Percentiles rank a stretch among this genome's conserved stretches.
Evolutionary conservation across 2,113 vertebrate genomes (phyloP).

Genomic region (Cricetomys ansorgei): DNA sequence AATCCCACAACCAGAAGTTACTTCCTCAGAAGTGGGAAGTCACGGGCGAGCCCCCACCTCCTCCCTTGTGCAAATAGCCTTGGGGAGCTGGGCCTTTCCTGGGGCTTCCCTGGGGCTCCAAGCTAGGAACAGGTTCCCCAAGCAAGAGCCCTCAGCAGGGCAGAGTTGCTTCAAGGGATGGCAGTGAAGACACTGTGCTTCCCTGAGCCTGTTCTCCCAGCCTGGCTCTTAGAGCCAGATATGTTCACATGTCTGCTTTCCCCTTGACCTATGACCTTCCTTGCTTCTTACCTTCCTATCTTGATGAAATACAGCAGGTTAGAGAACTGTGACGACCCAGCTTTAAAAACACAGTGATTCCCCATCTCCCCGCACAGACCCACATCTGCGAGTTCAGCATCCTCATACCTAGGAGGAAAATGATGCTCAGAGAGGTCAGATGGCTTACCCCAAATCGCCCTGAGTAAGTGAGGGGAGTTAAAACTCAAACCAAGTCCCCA

Average conservation of each 20-base stretch:
- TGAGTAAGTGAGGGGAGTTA: neutral
- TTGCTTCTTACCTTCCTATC: neutral
- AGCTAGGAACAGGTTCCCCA: neutral
- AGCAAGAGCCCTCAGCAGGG: rapidly evolving
- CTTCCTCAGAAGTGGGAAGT: constrained; percentile 60
- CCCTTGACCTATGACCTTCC: neutral
- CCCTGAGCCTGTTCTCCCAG: neutral
- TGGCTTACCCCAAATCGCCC: neutral
- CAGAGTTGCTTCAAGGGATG: neutral
- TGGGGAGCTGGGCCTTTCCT: constrained; percentile 30
- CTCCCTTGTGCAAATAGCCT: neutral
- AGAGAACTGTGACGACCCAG: neutral
- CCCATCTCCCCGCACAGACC: neutral
- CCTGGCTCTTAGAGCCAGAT: neutral
- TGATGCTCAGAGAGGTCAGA: neutral
- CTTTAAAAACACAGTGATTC: neutral
- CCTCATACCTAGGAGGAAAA: constrained; percentile 6
- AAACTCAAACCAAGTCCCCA: neutral
- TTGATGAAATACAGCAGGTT: neutral
- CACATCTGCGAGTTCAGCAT: neutral
- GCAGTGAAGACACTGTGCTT: neutral
- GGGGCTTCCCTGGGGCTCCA: constrained; percentile 9
- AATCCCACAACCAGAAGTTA: neutral
- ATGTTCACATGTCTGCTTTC: neutral
- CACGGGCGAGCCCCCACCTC: constrained; percentile 12